These are phyloP conservation scores for Cheilosia vulpina DNA, from an alignment of 2,888 invertebrate genomes.

Conservation along the genomic window DNA sequence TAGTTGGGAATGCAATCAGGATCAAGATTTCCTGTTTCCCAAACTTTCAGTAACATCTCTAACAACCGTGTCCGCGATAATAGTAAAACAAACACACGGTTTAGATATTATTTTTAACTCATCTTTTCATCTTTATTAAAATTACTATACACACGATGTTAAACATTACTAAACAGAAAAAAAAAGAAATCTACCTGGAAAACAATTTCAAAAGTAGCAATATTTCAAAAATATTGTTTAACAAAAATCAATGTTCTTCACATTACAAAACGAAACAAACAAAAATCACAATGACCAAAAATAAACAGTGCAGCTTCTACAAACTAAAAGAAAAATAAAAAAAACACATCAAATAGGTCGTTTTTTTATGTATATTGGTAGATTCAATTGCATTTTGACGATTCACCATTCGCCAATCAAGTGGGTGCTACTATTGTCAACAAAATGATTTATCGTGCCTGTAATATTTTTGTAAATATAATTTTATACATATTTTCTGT, in stretches of 20 bases:
- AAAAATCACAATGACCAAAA: constrained; percentile 40
- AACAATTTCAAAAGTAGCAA: constrained; percentile 21
- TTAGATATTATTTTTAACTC: constrained; percentile 40
- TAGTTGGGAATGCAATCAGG: too few species aligned
- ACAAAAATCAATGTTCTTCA: constrained; percentile 5
- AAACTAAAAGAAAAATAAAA: constrained; percentile 7
- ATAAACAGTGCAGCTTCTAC: constrained; percentile 26
- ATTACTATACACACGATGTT: constrained; percentile 63
- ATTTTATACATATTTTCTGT: constrained; percentile 39
- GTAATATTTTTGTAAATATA: constrained; percentile 61
- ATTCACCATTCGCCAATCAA: constrained; percentile 31
- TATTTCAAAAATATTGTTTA: constrained; percentile 52
- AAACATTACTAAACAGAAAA: constrained; percentile 32
- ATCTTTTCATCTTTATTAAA: constrained; percentile 65
- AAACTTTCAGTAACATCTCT: too few species aligned
- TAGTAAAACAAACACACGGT: constrained; percentile 3
- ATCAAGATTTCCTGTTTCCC: too few species aligned
- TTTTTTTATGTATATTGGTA: constrained; percentile 61
- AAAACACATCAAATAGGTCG: constrained; percentile 11
- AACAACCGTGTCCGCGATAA: background rate
- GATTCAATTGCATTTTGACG: constrained; percentile 48
- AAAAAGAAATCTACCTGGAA: constrained; percentile 8
- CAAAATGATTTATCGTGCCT: constrained; percentile 41
- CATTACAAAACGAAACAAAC: constrained; percentile 15
- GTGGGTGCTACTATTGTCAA: constrained; percentile 29